Percentiles rank a stretch among this genome's conserved stretches.
phyloP scores from a whole-genome alignment of 1,140 invertebrate genomes.

The Drosophila persimilis region DNA sequence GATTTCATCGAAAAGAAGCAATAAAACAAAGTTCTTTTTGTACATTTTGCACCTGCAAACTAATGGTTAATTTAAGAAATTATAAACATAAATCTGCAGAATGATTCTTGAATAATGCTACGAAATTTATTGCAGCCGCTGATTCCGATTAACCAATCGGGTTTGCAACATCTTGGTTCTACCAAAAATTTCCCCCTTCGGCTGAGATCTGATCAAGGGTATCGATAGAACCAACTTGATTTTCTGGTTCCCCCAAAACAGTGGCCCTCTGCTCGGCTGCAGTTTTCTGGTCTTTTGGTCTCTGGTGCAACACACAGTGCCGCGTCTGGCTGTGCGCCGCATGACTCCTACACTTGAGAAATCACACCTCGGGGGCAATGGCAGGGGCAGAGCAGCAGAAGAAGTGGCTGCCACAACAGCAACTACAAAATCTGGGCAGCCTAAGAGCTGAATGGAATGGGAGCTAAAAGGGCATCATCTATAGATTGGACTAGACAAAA shows the following conservation, averaged over 20 bases:
- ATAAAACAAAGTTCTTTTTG: too few relatives aligned
- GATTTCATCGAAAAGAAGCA: too few relatives aligned
- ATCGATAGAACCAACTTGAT: constrained; percentile 32
- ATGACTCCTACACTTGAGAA: constrained; percentile 77
- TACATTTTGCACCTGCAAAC: too few relatives aligned
- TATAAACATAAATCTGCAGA: too few relatives aligned
- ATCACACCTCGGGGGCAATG: constrained; percentile 67
- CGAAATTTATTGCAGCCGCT: too few relatives aligned
- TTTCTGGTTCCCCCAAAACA: constrained; percentile 37
- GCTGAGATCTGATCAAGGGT: constrained; percentile 40
- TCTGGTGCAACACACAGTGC: constrained; percentile 40
- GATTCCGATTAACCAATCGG: too few relatives aligned
- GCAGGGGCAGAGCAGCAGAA: constrained; percentile 27
- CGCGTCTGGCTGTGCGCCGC: constrained; percentile 59
- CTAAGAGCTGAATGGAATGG: constrained; percentile 24
- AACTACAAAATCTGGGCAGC: constrained; percentile 25
- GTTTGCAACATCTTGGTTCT: constrained; percentile 7
- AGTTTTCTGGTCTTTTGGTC: constrained; percentile 10
- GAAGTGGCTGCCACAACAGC: constrained; percentile 43
- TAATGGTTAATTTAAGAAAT: too few relatives aligned
- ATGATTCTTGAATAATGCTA: too few relatives aligned
- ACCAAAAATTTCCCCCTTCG: not conserved
- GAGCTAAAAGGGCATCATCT: constrained; percentile 29
- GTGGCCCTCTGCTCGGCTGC: constrained; percentile 17
- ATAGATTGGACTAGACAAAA: constrained; percentile 62